Percentiles rank a stretch among this genome's conserved stretches.
These are phyloP conservation scores for Trachymyrmex cornetzi DNA, from an alignment of 1,140 invertebrate species.

Conservation along the genomic window DNA sequence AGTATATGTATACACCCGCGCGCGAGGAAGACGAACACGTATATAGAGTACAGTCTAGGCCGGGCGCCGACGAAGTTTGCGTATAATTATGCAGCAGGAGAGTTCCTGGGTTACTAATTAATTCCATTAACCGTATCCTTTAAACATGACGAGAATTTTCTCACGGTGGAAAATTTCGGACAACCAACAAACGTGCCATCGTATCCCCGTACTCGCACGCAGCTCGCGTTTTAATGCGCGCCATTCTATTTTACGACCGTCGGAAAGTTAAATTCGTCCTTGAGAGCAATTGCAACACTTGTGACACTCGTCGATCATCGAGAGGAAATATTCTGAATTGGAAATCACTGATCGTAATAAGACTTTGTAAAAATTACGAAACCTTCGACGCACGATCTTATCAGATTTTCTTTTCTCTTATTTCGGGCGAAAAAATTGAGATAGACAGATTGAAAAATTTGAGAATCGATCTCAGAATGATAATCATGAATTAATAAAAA, in stretches of 20 bases:
- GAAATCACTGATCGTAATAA: constrained; percentile 28
- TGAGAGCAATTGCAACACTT: constrained; percentile 33
- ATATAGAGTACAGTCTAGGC: constrained; percentile 11
- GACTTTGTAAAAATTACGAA: not conserved
- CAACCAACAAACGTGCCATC: constrained; percentile 47
- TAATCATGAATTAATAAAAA: not conserved
- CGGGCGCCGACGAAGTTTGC: constrained; percentile 46
- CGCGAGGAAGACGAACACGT: constrained; percentile 35
- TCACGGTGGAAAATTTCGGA: constrained; percentile 47
- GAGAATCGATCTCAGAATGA: too few species aligned
- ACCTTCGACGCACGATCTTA: not conserved
- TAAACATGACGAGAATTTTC: constrained; percentile 60
- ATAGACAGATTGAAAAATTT: not conserved
- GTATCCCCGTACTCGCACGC: not conserved
- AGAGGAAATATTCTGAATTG: not conserved
- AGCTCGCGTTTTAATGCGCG: constrained; percentile 47
- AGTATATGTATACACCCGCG: not conserved
- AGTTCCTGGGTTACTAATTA: constrained; percentile 56
- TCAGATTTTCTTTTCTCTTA: not conserved
- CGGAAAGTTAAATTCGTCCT: constrained; percentile 40
- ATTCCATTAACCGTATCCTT: constrained; percentile 60
- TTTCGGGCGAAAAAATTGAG: not conserved
- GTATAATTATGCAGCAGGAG: constrained; percentile 55
- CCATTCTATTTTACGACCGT: constrained; percentile 18
- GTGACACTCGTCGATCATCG: constrained; percentile 10